phyloP scores from a whole-genome alignment of 2,113 vertebrate species.

The Benitochromis conjunctus region DNA sequence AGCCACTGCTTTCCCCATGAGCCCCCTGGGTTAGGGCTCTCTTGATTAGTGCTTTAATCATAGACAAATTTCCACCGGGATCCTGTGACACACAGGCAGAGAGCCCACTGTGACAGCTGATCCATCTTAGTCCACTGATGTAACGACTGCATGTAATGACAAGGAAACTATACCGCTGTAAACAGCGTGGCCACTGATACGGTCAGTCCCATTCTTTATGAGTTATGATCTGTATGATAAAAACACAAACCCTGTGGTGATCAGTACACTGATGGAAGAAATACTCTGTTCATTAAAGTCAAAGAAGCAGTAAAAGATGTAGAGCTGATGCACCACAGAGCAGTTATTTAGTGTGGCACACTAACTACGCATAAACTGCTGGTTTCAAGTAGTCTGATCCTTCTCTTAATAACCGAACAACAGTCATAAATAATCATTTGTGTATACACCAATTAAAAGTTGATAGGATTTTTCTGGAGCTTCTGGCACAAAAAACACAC shows the following conservation, averaged over 20 bases:
- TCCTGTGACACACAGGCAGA: slow-evolving; percentile 16
- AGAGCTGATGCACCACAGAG: accelerated
- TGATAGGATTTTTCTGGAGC: neutral
- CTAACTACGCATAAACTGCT: neutral
- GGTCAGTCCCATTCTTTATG: neutral
- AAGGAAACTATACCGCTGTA: neutral
- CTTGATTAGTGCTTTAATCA: slow-evolving; percentile 36
- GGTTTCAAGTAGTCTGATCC: neutral
- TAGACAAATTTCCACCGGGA: slow-evolving; percentile 38
- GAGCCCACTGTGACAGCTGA: slow-evolving; percentile 4
- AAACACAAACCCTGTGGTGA: neutral
- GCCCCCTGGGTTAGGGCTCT: neutral
- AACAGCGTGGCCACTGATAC: neutral
- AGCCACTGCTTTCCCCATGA: neutral
- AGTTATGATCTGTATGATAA: neutral
- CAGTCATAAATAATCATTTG: neutral
- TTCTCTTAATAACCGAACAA: neutral
- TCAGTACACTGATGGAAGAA: neutral
- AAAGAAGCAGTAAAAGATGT: neutral
- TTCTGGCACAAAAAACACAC: neutral
- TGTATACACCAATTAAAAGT: neutral
- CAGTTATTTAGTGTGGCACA: too few species aligned
- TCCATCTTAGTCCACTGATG: neutral
- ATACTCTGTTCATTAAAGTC: neutral
- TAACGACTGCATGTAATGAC: neutral